A percentile compares a stretch with the other conserved stretches of the same genome.
These are phyloP conservation scores for Rhinopomastus cyanomelas DNA, from an alignment of 2,113 vertebrate species.

Conservation along the genomic window DNA sequence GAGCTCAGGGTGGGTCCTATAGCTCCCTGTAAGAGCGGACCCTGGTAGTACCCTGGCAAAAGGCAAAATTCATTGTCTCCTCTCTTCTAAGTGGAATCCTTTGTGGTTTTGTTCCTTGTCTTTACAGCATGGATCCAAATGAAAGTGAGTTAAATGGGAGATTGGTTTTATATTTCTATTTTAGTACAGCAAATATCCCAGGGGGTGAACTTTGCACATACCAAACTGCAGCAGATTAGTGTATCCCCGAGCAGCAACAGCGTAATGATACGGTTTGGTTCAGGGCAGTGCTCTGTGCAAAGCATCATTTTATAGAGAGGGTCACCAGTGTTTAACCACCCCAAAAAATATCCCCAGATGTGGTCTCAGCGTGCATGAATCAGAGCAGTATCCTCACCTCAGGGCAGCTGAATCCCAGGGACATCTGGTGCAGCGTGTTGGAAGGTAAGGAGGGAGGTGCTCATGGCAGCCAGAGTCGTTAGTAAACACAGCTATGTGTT, in stretches of 20 bases:
- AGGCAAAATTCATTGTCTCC: background rate
- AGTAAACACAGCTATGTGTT: background rate
- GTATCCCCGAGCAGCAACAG: background rate
- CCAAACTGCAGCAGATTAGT: background rate
- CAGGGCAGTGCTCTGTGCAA: background rate
- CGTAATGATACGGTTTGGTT: background rate
- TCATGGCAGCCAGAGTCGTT: background rate
- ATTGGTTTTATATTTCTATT: background rate
- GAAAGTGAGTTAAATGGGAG: background rate
- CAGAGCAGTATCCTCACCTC: background rate
- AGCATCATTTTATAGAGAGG: background rate
- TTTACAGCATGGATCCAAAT: background rate
- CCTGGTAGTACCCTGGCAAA: background rate
- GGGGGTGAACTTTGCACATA: background rate
- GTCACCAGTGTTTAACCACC: background rate
- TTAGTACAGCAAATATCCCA: background rate
- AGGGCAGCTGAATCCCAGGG: background rate
- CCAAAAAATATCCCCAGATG: background rate
- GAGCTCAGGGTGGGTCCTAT: background rate
- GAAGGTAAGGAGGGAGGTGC: background rate
- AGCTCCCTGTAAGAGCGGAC: background rate
- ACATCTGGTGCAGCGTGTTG: background rate
- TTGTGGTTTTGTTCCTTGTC: background rate
- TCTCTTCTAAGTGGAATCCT: background rate
- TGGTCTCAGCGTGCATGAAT: background rate